These are phyloP conservation scores for Antigone vipio DNA, from an alignment of 2,113 vertebrate species.

Conservation along the genomic window DNA sequence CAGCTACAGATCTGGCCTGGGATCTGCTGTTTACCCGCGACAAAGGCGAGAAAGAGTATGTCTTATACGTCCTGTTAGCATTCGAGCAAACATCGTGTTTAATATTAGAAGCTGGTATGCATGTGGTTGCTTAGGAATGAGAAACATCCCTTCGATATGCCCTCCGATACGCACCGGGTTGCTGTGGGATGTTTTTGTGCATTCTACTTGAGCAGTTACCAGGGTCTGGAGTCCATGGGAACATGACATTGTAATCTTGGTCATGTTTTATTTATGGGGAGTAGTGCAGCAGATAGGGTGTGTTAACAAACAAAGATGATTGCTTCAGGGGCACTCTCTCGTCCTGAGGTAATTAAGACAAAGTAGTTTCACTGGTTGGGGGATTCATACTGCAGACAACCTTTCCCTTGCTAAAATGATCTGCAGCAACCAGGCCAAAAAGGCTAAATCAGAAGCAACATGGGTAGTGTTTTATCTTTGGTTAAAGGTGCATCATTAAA, in stretches of 20 bases:
- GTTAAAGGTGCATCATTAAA: slow-evolving; percentile 70
- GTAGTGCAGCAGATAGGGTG: slow-evolving; percentile 75
- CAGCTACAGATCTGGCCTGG: background rate
- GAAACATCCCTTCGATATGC: slow-evolving; percentile 38
- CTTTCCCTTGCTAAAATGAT: slow-evolving; percentile 69
- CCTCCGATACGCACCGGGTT: slow-evolving; percentile 50
- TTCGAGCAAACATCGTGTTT: slow-evolving; percentile 6
- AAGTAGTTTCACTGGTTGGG: slow-evolving; percentile 76
- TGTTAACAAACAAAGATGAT: slow-evolving; percentile 91
- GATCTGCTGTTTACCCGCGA: background rate
- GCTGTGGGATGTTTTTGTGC: slow-evolving; percentile 71
- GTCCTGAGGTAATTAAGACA: slow-evolving; percentile 88
- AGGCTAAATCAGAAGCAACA: slow-evolving; percentile 63
- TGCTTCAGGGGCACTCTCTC: slow-evolving; percentile 82
- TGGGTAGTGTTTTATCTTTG: slow-evolving; percentile 64
- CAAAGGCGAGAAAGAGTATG: slow-evolving; percentile 18
- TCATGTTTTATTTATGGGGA: slow-evolving; percentile 88
- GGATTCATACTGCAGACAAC: slow-evolving; percentile 69
- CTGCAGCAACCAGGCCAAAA: slow-evolving; percentile 54
- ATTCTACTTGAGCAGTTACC: slow-evolving; percentile 71
- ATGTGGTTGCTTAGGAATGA: slow-evolving; percentile 50
- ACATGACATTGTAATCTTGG: slow-evolving; percentile 83
- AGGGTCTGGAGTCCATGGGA: slow-evolving; percentile 75
- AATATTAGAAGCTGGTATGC: slow-evolving; percentile 41
- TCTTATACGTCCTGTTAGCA: background rate